Evolutionary conservation across 2,113 vertebrate species (phyloP).

Genomic region (Barnardius zonarius): DNA sequence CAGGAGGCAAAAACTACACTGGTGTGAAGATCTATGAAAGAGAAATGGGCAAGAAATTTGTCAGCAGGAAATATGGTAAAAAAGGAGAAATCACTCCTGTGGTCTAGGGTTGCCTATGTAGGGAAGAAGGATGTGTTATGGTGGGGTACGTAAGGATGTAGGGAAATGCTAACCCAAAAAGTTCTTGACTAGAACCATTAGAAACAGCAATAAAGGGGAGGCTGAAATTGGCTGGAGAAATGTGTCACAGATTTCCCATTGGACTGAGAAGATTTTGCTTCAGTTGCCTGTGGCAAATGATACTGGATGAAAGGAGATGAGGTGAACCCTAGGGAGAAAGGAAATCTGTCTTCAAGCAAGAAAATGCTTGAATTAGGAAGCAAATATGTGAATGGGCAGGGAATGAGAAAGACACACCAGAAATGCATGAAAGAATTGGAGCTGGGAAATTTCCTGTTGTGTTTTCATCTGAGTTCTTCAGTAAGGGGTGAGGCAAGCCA

Average conservation of each 20-base stretch:
- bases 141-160: accelerated
- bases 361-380: not conserved
- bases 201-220: not conserved
- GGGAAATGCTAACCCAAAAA: not conserved
- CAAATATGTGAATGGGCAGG: not conserved
- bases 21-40: not conserved
- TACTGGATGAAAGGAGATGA: not conserved
- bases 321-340: not conserved
- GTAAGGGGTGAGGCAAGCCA: not conserved
- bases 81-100: not conserved
- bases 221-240: not conserved
- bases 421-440: not conserved
- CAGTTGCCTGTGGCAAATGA: not conserved
- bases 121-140: not conserved
- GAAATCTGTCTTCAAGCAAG: not conserved
- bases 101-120: not conserved
- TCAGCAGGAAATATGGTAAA: not conserved
- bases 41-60: not conserved
- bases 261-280: not conserved
- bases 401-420: not conserved
- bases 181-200: not conserved
- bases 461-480: not conserved
- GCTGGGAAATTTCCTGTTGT: not conserved
- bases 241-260: not conserved
- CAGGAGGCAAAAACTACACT: not conserved